These are phyloP conservation scores for Corythornis cristatus DNA, from an alignment of 2,113 vertebrate species.

Conservation along the genomic window DNA sequence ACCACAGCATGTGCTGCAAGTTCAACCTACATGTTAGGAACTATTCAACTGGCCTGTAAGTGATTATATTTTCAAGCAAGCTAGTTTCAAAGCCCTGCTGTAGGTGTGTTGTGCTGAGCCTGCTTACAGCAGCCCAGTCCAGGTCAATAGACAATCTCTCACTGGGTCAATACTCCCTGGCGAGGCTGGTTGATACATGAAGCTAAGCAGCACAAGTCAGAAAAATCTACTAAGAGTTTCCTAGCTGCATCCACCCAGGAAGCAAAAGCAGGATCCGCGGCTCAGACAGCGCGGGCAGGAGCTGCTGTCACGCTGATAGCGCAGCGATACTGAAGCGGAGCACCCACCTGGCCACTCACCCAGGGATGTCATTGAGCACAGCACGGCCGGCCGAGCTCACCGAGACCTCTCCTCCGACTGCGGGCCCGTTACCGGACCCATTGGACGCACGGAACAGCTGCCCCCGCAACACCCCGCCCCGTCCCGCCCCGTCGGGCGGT, in stretches of 20 bases:
- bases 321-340: background rate
- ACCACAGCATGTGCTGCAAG: too few relatives aligned
- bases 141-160: background rate
- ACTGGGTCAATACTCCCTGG: background rate
- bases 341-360: background rate
- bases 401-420: background rate
- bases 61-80: background rate
- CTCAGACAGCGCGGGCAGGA: fast-evolving
- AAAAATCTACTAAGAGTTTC: background rate
- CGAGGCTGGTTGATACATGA: background rate
- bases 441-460: background rate
- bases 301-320: fast-evolving
- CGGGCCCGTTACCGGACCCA: background rate
- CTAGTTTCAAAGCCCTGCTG: too few relatives aligned
- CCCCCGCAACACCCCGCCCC: background rate
- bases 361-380: fast-evolving
- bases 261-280: background rate
- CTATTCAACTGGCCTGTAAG: background rate
- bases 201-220: fast-evolving
- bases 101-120: background rate
- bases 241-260: background rate
- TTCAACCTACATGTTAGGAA: fast-evolving
- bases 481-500: background rate
- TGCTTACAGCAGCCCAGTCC: background rate
- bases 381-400: background rate